A percentile compares a stretch with the other conserved stretches of the same genome.
Evolutionary conservation across 2,888 invertebrate genomes (phyloP).

Genomic region (Iselma pallidipennis): DNA sequence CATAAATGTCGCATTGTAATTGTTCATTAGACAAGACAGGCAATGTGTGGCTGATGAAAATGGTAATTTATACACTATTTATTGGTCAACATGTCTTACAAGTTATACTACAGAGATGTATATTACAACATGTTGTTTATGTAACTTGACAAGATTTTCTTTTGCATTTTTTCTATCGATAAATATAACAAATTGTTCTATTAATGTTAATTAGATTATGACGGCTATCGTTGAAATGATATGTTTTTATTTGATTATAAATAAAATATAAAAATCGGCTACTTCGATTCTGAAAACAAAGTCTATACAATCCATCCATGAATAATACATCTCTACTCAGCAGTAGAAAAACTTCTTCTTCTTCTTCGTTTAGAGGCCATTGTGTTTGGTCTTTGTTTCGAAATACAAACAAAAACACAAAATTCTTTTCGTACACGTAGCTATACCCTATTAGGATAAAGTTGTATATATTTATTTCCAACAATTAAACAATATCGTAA

Average conservation of each 20-base stretch:
- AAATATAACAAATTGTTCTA: constrained; percentile 5
- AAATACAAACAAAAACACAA: constrained; percentile 29
- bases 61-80: constrained; percentile 33
- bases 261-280: background rate
- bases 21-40: constrained; percentile 27
- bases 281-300: background rate
- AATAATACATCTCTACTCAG: constrained; percentile 17
- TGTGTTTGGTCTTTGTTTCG: constrained; percentile 36
- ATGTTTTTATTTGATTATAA: no score
- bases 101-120: constrained; percentile 25
- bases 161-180: constrained; percentile 3
- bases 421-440: constrained; percentile 4
- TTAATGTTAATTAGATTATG: background rate
- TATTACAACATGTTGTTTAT: constrained; percentile 26
- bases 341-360: constrained; percentile 34
- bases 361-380: constrained; percentile 36
- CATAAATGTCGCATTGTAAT: constrained; percentile 31
- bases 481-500: constrained; percentile 36
- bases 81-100: constrained; percentile 30
- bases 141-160: constrained; percentile 12
- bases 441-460: constrained; percentile 36
- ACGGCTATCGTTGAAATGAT: background rate
- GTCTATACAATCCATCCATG: constrained; percentile 7
- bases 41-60: constrained; percentile 22
- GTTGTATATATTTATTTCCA: constrained; percentile 43